Percentiles rank a stretch among this genome's conserved stretches.
Conservation (phyloP, 1,140 invertebrate species). For the Gryon sp. region DNA sequence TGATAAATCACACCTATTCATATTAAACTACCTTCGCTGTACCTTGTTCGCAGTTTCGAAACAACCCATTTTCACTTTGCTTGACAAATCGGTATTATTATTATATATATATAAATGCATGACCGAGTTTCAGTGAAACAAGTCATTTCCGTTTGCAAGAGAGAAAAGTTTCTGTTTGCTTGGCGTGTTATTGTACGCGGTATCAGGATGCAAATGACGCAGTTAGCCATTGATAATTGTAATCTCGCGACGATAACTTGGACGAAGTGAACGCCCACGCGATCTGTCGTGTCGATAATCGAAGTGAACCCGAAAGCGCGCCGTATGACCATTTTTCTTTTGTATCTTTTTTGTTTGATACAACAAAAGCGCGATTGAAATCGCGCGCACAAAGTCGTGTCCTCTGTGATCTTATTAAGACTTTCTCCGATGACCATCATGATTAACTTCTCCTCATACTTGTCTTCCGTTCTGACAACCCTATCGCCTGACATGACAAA, state of each 20-base stretch:
- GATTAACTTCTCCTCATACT: conserved; percentile 38
- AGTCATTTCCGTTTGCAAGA: not conserved
- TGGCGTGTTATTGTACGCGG: not conserved
- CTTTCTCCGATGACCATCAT: conserved; percentile 40
- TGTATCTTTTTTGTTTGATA: not conserved
- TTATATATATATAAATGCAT: not conserved
- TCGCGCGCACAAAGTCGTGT: conserved; percentile 33
- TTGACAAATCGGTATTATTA: conserved; percentile 15
- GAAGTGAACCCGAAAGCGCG: conserved; percentile 7
- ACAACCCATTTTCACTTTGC: conserved; percentile 7
- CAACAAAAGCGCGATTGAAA: conserved; percentile 13
- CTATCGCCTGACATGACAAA: conserved; percentile 46
- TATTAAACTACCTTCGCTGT: too few relatives aligned
- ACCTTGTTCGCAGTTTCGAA: too few relatives aligned
- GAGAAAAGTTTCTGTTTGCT: too few relatives aligned
- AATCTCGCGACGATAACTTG: conserved; percentile 10
- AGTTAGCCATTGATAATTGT: conserved; percentile 34
- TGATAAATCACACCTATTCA: too few relatives aligned
- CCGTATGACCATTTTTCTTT: conserved; percentile 19
- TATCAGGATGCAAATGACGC: conserved; percentile 2
- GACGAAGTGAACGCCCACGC: conserved; percentile 19
- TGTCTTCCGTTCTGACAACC: too few relatives aligned
- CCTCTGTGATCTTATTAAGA: conserved; percentile 41
- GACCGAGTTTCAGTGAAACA: conserved; percentile 6
- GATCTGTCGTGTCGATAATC: conserved; percentile 6